phyloP scores from a whole-genome alignment of 2,888 invertebrate species.

The Abrostola triplasia region DNA sequence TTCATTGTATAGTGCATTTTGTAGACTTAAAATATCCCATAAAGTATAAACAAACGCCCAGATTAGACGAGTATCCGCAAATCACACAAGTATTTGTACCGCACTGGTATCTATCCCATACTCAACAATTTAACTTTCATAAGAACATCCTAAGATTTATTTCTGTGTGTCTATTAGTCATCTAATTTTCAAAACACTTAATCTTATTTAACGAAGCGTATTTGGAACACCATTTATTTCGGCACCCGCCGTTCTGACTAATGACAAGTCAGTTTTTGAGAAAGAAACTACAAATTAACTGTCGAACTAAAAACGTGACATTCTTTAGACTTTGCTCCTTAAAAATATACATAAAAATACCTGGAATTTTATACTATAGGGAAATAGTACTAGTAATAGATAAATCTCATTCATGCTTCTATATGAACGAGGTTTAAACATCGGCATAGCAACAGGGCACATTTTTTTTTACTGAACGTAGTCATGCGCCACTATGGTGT shows the following conservation, averaged over 20 bases:
- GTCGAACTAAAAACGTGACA: constrained; percentile 5
- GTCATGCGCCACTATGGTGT: constrained; percentile 24
- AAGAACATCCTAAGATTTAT: constrained; percentile 15
- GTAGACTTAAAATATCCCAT: too few relatives aligned
- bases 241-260: constrained; percentile 24
- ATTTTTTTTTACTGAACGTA: too few relatives aligned
- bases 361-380: background rate
- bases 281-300: constrained; percentile 26
- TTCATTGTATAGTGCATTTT: too few relatives aligned
- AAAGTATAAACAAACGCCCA: too few relatives aligned
- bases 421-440: too few relatives aligned
- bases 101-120: too few relatives aligned
- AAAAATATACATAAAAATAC: constrained; percentile 19
- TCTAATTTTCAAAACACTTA: constrained; percentile 37
- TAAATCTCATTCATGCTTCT: too few relatives aligned
- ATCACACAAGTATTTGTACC: too few relatives aligned
- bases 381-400: too few relatives aligned
- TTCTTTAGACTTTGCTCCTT: constrained; percentile 4
- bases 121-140: background rate
- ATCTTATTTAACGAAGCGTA: constrained; percentile 41
- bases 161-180: constrained; percentile 27
- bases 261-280: constrained; percentile 27
- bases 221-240: constrained; percentile 42
- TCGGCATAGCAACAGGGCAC: too few relatives aligned
- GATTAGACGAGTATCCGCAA: too few relatives aligned